Evolutionary conservation across 1,140 invertebrate genomes (phyloP).

Genomic region (Drosophila grimshawi): DNA sequence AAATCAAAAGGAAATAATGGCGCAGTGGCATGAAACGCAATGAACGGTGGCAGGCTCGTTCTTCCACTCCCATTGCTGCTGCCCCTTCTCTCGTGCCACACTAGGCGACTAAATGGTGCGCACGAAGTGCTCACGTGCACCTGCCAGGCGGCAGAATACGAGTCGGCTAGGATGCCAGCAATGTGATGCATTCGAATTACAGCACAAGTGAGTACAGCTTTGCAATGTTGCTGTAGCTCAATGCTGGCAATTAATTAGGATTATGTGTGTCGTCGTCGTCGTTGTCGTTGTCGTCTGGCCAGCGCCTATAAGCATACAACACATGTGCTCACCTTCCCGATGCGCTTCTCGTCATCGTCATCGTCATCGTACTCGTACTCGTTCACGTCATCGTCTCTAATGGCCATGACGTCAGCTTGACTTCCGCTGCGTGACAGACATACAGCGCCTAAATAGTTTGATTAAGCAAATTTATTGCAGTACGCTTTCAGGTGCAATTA

Average conservation of each 20-base stretch:
- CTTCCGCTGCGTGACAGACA: conserved; percentile 64
- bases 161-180: conserved; percentile 16
- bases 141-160: conserved; percentile 38
- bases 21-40: conserved; percentile 53
- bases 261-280: conserved; percentile 66
- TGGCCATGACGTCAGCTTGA: conserved; percentile 56
- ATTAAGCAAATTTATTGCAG: conserved; percentile 75
- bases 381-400: background rate
- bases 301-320: conserved; percentile 71
- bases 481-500: conserved; percentile 58
- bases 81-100: conserved; percentile 13
- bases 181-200: conserved; percentile 42
- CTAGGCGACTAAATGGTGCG: conserved; percentile 69
- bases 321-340: conserved; percentile 36
- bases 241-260: conserved; percentile 78
- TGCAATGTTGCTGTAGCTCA: conserved; percentile 29
- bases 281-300: conserved; percentile 32
- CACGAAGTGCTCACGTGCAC: conserved; percentile 77
- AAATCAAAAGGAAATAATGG: conserved; percentile 82
- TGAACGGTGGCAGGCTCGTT: conserved; percentile 7
- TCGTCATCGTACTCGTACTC: background rate
- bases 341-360: conserved; percentile 25
- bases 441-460: conserved; percentile 73
- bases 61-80: background rate
- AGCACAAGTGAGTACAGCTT: conserved; percentile 35